Evolutionary conservation across 1,140 invertebrate genomes (phyloP).

Genomic region (Dinoponera quadriceps): DNA sequence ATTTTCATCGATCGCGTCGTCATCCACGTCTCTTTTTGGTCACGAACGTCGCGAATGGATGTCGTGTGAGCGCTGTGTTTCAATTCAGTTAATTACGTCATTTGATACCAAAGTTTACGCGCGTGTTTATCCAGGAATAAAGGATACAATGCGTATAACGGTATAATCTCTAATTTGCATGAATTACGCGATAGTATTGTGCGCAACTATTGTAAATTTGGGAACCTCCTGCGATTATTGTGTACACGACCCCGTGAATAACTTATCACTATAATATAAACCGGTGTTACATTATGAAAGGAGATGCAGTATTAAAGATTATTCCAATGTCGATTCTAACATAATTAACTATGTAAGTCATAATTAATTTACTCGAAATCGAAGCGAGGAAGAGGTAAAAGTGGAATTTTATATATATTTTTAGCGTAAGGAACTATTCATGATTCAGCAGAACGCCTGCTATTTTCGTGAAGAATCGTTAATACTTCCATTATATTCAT

Average conservation of each 20-base stretch:
- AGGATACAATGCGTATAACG: conserved; percentile 31
- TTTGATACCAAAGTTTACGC: conserved; percentile 61
- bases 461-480: too few relatives aligned
- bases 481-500: too few relatives aligned
- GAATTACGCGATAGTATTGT: conserved; percentile 59
- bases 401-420: too few relatives aligned
- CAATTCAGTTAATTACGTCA: conserved; percentile 55
- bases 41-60: background rate
- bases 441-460: too few relatives aligned
- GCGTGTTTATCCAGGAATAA: conserved; percentile 49
- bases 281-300: conserved; percentile 14
- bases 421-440: too few relatives aligned
- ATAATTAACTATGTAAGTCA: background rate
- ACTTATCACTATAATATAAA: conserved; percentile 60
- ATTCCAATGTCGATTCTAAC: background rate
- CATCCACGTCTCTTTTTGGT: background rate
- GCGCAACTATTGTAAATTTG: conserved; percentile 54
- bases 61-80: conserved; percentile 23
- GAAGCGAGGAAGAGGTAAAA: background rate
- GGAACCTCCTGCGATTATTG: conserved; percentile 34
- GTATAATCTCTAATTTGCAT: conserved; percentile 70
- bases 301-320: background rate
- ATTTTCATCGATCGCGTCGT: conserved; percentile 22
- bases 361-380: background rate
- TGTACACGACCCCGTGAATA: conserved; percentile 47